These are phyloP conservation scores for Trididemnum miniatum DNA, from an alignment of 23 tunicate species.

Conservation along the genomic window DNA sequence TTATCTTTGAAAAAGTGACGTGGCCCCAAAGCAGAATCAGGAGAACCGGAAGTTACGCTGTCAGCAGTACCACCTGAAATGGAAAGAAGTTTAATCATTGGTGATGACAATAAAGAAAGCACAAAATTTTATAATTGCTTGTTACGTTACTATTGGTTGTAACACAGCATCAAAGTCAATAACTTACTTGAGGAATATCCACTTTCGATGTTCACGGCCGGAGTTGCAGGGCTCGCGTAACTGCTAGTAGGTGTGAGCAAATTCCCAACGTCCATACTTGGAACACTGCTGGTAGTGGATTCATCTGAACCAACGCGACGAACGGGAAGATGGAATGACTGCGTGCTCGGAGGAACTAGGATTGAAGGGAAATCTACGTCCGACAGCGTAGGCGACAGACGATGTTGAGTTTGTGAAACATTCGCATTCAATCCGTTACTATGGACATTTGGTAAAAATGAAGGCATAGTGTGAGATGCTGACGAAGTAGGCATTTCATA, in stretches of 20 bases:
- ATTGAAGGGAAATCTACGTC: slow-evolving; percentile 22
- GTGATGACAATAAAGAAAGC: no score
- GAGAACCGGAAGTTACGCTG: slow-evolving; percentile 81
- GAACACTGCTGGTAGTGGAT: slow-evolving; percentile 52
- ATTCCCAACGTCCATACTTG: slow-evolving; percentile 18
- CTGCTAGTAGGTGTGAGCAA: neutral
- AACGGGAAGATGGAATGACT: slow-evolving; percentile 28
- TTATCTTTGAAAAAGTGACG: neutral
- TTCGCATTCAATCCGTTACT: neutral
- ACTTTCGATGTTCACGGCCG: slow-evolving; percentile 69
- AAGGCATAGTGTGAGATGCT: neutral
- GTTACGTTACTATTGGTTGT: no score
- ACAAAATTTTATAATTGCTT: no score
- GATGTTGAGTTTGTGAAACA: slow-evolving; percentile 3
- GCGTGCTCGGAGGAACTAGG: slow-evolving; percentile 5
- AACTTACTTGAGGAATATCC: slow-evolving; percentile 89
- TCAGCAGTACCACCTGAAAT: slow-evolving; percentile 75
- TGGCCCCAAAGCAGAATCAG: slow-evolving; percentile 32
- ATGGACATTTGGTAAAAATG: neutral
- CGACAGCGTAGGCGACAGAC: slow-evolving; percentile 82
- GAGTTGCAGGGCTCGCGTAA: slow-evolving; percentile 19
- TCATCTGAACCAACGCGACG: slow-evolving; percentile 74
- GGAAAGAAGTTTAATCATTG: no score
- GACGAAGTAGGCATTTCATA: neutral
- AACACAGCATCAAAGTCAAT: no score